Conservation (phyloP, 2,797 vertebrate species). For the Pseudotriccus pelzelni region DNA sequence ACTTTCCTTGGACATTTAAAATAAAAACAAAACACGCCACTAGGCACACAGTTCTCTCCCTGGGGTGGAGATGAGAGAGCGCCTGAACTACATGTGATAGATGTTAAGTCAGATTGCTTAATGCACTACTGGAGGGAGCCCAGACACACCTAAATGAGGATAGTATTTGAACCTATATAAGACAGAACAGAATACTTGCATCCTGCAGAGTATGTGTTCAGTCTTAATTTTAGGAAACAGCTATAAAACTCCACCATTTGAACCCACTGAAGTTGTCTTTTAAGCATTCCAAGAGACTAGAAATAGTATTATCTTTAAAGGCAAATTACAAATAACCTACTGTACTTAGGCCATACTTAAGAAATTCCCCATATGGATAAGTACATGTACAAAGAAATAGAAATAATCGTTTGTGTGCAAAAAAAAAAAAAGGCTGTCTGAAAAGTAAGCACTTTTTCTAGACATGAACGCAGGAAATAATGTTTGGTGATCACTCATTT, state of each 20-base stretch:
- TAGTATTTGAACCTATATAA: not conserved
- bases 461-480: not conserved
- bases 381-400: not conserved
- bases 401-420: not conserved
- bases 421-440: not conserved
- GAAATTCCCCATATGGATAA: not conserved
- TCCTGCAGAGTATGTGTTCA: not conserved
- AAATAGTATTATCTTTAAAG: not conserved
- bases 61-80: slow-evolving; percentile 46
- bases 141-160: slow-evolving; percentile 32
- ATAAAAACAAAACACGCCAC: slow-evolving; percentile 51
- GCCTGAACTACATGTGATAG: slow-evolving; percentile 37
- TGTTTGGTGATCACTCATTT: not conserved
- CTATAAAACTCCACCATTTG: not conserved
- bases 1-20: slow-evolving; percentile 54
- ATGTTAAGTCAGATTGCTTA: slow-evolving; percentile 53
- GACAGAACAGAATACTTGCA: not conserved
- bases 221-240: not conserved
- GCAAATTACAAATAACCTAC: not conserved
- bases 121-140: slow-evolving; percentile 44
- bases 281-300: not conserved
- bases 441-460: not conserved
- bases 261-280: not conserved
- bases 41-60: slow-evolving; percentile 54
- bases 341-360: not conserved